Percentiles rank a stretch among this genome's conserved stretches.
phyloP scores from a whole-genome alignment of 2,113 vertebrate genomes.

The Aphyosemion australe region DNA sequence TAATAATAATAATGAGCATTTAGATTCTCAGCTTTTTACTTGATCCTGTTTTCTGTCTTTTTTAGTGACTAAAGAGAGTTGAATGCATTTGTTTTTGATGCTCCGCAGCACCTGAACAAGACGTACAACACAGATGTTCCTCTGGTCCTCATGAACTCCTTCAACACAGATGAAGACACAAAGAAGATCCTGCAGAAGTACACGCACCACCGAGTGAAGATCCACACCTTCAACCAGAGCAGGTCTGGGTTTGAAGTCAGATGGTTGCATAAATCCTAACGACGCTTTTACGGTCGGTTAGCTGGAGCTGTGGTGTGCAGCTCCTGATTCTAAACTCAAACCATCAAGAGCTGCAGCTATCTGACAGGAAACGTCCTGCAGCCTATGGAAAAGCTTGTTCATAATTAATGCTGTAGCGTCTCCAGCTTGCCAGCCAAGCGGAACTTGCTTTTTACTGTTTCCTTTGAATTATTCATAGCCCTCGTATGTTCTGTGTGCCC shows the following conservation, averaged over 20 bases:
- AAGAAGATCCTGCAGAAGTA: slow-evolving; percentile 99
- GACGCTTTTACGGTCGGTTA: neutral
- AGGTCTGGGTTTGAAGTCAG: slow-evolving; percentile 76
- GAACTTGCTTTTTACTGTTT: slow-evolving; percentile 26
- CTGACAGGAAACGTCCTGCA: slow-evolving; percentile 22
- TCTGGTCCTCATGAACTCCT: slow-evolving; percentile 98
- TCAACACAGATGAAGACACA: slow-evolving; percentile 98
- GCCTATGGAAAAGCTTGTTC: slow-evolving; percentile 17
- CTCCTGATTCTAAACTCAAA: slow-evolving; percentile 66
- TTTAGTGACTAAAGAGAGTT: neutral
- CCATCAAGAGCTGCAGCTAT: neutral
- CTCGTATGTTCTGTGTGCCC: slow-evolving; percentile 7
- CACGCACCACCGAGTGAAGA: slow-evolving; percentile 93
- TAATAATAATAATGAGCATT: too few relatives aligned
- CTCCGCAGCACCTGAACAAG: slow-evolving; percentile 91
- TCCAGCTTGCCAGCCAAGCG: slow-evolving; percentile 17
- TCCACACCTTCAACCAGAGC: slow-evolving; percentile 99
- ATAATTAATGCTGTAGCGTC: slow-evolving; percentile 25
- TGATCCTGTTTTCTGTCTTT: too few relatives aligned
- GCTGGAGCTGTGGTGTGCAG: neutral
- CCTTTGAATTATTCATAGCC: slow-evolving; percentile 53
- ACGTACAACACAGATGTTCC: slow-evolving; percentile 93
- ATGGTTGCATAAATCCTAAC: too few relatives aligned
- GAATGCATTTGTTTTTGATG: neutral
- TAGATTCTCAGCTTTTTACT: too few relatives aligned